Percentiles rank a stretch among this genome's conserved stretches.
phyloP scores from a whole-genome alignment of 2,888 invertebrate species.

The Arctia plantaginis region DNA sequence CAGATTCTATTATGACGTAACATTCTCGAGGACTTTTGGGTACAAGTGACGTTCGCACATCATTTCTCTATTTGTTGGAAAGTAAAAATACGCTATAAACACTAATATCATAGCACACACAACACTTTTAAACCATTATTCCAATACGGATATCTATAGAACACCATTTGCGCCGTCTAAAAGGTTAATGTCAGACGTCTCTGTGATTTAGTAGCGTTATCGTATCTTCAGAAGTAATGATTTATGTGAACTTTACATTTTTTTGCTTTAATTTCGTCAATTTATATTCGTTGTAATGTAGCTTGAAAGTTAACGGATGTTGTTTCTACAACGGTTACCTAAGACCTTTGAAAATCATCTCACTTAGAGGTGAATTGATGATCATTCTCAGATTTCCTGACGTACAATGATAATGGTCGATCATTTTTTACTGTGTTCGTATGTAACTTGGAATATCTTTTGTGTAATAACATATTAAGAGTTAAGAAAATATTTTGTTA shows the following conservation, averaged over 20 bases:
- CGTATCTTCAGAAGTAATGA: slow-evolving; percentile 24
- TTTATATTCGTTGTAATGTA: slow-evolving; percentile 21
- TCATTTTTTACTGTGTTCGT: slow-evolving; percentile 3
- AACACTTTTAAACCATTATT: slow-evolving; percentile 13
- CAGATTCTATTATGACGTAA: slow-evolving; percentile 11
- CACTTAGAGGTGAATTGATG: slow-evolving; percentile 4
- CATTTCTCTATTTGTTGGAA: slow-evolving; percentile 28
- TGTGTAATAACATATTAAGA: neutral
- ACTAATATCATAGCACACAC: slow-evolving; percentile 14
- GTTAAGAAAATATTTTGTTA: neutral
- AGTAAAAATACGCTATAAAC: slow-evolving; percentile 44
- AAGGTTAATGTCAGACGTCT: neutral
- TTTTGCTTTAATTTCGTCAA: slow-evolving; percentile 34
- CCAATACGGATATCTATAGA: neutral
- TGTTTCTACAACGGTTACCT: slow-evolving; percentile 8
- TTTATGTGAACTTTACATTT: slow-evolving; percentile 44
- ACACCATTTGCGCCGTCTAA: neutral
- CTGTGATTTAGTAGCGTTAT: slow-evolving; percentile 11
- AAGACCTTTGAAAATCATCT: slow-evolving; percentile 12
- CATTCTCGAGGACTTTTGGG: slow-evolving; percentile 6
- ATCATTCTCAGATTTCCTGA: slow-evolving; percentile 10
- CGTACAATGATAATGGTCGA: slow-evolving; percentile 3
- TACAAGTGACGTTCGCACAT: slow-evolving; percentile 19
- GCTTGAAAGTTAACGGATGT: slow-evolving; percentile 32
- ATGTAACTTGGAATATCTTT: neutral